A percentile compares a stretch with the other conserved stretches of the same genome.
Evolutionary conservation across 2,797 vertebrate species (phyloP).

Genomic region (Lycodopsis pacificus): DNA sequence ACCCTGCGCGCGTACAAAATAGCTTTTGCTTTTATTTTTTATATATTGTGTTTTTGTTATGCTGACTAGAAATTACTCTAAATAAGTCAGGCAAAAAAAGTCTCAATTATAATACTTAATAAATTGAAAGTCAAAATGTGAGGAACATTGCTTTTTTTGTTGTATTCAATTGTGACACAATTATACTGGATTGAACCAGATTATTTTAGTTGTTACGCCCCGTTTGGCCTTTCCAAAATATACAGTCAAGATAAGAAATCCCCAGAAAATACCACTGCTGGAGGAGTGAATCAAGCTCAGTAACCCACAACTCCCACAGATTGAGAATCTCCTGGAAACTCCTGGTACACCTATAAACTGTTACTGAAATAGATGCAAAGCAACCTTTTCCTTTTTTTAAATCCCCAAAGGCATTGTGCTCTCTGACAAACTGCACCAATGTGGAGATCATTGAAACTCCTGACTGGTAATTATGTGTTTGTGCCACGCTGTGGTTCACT

Average conservation of each 20-base stretch:
- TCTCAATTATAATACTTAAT: background rate
- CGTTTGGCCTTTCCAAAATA: background rate
- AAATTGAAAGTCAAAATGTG: background rate
- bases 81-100: background rate
- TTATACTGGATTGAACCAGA: background rate
- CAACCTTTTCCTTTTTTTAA: background rate
- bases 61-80: background rate
- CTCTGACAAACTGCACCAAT: background rate
- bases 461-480: conserved; percentile 39
- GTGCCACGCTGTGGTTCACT: conserved; percentile 24
- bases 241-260: background rate
- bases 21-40: background rate
- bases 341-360: background rate
- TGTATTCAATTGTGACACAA: background rate
- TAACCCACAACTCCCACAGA: conserved; percentile 11
- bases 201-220: background rate
- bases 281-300: conserved; percentile 10
- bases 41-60: conserved; percentile 1
- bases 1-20: background rate
- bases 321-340: background rate
- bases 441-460: conserved; percentile 24
- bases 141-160: background rate
- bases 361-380: conserved; percentile 11
- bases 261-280: background rate
- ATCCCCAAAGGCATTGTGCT: conserved; percentile 6